Percentiles rank a stretch among this genome's conserved stretches.
Evolutionary conservation across 2,888 invertebrate species (phyloP).

Genomic region (Drosophila eohydei): DNA sequence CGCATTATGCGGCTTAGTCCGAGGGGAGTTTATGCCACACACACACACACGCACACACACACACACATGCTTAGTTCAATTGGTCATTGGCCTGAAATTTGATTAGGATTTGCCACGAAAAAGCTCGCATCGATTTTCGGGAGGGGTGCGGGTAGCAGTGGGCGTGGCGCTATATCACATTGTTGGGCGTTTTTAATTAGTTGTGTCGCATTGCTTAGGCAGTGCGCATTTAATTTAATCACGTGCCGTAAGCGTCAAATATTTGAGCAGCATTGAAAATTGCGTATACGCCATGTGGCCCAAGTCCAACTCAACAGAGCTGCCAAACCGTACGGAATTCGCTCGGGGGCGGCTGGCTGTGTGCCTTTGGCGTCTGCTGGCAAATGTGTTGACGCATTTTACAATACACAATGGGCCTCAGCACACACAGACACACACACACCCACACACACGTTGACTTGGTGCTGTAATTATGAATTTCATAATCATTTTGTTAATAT

Average conservation of each 20-base stretch:
- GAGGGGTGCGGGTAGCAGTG: background rate
- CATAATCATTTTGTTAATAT: conserved; percentile 82
- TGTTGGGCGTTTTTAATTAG: conserved; percentile 73
- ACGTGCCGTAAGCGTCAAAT: conserved; percentile 76
- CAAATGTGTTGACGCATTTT: conserved; percentile 78
- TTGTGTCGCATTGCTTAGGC: conserved; percentile 68
- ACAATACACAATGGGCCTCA: conserved; percentile 74
- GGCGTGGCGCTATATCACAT: conserved; percentile 40
- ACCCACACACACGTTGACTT: conserved; percentile 15
- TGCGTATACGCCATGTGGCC: conserved; percentile 72
- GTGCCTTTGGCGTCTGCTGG: conserved; percentile 48
- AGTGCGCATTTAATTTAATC: conserved; percentile 73
- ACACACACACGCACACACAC: conserved; percentile 4
- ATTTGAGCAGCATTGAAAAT: conserved; percentile 74
- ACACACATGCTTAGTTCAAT: conserved; percentile 22
- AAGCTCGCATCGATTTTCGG: conserved; percentile 44
- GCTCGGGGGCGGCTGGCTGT: conserved; percentile 11
- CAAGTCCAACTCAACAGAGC: conserved; percentile 25
- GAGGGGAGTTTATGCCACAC: conserved; percentile 46
- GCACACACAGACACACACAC: conserved; percentile 31
- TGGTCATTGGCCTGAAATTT: conserved; percentile 58
- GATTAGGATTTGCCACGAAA: conserved; percentile 46
- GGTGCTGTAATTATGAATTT: conserved; percentile 77
- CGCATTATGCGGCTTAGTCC: conserved; percentile 62
- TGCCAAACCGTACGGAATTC: conserved; percentile 23